phyloP scores from a whole-genome alignment of 2,888 invertebrate genomes.

The Camptogramma bilineatum region DNA sequence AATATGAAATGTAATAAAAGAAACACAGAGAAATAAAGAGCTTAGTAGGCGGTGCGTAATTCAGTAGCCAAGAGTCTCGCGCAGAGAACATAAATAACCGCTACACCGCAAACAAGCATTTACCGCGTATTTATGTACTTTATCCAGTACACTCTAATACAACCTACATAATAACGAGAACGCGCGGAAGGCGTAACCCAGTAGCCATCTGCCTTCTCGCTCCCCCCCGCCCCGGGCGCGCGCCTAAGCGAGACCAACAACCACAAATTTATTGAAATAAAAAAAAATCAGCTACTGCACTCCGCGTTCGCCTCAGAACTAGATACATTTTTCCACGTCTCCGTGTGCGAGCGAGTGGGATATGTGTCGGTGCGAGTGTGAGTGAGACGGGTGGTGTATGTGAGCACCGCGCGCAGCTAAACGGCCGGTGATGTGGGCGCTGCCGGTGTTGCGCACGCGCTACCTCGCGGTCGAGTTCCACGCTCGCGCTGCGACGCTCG shows the following conservation, averaged over 20 bases:
- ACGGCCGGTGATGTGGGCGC: conserved; percentile 83
- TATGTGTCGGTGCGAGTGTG: conserved; percentile 44
- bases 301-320: conserved; percentile 83
- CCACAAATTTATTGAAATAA: conserved; percentile 85
- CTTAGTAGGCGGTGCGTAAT: conserved; percentile 74
- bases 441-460: conserved; percentile 85
- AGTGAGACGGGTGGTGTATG: conserved; percentile 63
- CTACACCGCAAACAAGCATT: conserved; percentile 76
- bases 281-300: conserved; percentile 82
- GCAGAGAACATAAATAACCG: conserved; percentile 72
- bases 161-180: conserved; percentile 83
- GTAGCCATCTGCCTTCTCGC: conserved; percentile 79
- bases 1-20: conserved; percentile 11
- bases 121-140: conserved; percentile 79
- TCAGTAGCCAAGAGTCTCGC: conserved; percentile 66
- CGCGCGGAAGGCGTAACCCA: conserved; percentile 85
- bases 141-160: conserved; percentile 77
- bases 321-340: conserved; percentile 85
- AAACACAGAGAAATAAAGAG: conserved; percentile 40
- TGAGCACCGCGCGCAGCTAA: conserved; percentile 68
- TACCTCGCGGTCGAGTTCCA: conserved; percentile 79
- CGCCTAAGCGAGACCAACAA: conserved; percentile 82
- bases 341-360: conserved; percentile 63
- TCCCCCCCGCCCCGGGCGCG: conserved; percentile 78
- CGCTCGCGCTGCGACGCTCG: conserved; percentile 79